Percentiles rank a stretch among this genome's conserved stretches.
phyloP scores from a whole-genome alignment of 2,113 vertebrate genomes.

The Tachuris rubrigastra region DNA sequence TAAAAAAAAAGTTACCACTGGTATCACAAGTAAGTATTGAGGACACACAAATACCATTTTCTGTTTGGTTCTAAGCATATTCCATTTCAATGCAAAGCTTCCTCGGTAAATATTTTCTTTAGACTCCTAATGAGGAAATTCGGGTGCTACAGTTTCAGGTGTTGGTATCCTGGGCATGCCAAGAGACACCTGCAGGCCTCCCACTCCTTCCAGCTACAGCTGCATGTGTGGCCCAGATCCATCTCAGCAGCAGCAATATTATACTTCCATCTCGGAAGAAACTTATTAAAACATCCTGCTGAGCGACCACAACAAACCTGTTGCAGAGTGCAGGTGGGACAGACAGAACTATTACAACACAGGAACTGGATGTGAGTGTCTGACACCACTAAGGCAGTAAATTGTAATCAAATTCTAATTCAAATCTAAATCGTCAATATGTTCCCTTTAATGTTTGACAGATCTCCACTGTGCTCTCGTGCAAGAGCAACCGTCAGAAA shows the following conservation, averaged over 20 bases:
- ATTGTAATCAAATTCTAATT: neutral
- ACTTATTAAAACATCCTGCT: neutral
- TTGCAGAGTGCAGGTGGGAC: neutral
- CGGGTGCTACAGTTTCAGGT: neutral
- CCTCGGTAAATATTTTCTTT: neutral
- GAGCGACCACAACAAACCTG: neutral
- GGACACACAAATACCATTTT: neutral
- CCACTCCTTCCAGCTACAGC: neutral
- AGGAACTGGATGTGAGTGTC: neutral
- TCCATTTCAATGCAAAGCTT: neutral
- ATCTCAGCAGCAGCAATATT: neutral
- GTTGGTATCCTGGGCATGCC: neutral
- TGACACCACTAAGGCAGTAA: neutral
- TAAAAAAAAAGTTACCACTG: neutral
- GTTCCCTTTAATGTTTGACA: neutral
- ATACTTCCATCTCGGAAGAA: neutral
- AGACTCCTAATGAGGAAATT: neutral
- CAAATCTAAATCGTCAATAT: neutral
- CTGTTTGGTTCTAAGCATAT: neutral
- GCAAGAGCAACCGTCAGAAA: neutral
- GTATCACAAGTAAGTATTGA: neutral
- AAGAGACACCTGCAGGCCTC: neutral
- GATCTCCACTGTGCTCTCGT: neutral
- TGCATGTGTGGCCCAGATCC: neutral
- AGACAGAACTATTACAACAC: neutral